Conservation (phyloP, 1,140 invertebrate species). For the Parapsyche elsis region DNA sequence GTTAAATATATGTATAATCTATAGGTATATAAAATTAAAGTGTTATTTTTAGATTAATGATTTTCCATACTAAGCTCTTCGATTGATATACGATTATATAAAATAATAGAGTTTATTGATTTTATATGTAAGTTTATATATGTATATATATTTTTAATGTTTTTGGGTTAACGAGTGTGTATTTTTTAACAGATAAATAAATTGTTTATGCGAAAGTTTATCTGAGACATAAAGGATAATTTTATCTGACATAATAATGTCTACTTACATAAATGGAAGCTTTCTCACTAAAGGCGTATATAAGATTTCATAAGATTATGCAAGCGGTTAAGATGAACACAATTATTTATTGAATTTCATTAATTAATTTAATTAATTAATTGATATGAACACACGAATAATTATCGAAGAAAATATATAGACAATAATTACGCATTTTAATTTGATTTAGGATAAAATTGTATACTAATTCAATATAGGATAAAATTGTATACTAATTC, state of each 20-base stretch:
- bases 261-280: neutral
- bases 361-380: conserved; percentile 1
- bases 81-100: conserved; percentile 8
- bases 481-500: too few species aligned
- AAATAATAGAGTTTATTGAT: neutral
- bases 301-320: conserved; percentile 12
- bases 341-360: conserved; percentile 6
- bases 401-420: neutral
- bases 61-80: neutral
- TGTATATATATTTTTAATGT: conserved; percentile 5
- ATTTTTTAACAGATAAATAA: too few species aligned
- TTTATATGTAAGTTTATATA: neutral
- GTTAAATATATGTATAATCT: too few species aligned
- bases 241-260: neutral
- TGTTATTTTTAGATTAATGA: too few species aligned
- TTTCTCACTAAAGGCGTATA: conserved; percentile 8
- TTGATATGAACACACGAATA: conserved; percentile 5
- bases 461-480: too few species aligned
- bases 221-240: too few species aligned
- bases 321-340: conserved; percentile 14
- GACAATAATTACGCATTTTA: too few species aligned
- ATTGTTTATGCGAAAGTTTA: too few species aligned
- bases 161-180: neutral
- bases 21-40: too few species aligned
- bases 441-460: too few species aligned